Percentiles rank a stretch among this genome's conserved stretches.
Conservation (phyloP, 2,113 vertebrate species). For the Myiopsitta monachus region DNA sequence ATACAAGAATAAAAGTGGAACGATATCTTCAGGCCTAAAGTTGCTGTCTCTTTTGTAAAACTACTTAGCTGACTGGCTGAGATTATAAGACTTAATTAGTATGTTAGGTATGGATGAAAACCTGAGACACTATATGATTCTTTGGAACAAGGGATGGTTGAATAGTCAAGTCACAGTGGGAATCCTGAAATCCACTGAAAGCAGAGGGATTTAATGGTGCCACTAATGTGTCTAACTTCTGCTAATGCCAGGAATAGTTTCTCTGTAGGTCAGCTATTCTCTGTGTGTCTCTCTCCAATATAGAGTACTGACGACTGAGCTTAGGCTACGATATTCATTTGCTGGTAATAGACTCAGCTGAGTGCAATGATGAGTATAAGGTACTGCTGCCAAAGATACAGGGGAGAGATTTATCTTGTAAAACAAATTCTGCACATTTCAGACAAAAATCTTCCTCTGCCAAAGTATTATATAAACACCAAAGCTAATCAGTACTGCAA, state of each 20-base stretch:
- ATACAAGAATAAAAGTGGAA: background rate
- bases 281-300: background rate
- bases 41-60: background rate
- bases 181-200: background rate
- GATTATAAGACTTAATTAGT: background rate
- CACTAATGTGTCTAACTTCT: background rate
- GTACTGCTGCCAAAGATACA: background rate
- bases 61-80: background rate
- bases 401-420: background rate
- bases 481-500: background rate
- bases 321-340: background rate
- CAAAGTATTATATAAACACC: background rate
- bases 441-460: background rate
- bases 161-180: background rate
- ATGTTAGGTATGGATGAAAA: background rate
- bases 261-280: background rate
- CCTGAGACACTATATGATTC: background rate
- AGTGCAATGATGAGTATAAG: background rate
- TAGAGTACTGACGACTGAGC: background rate
- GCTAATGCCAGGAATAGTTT: background rate
- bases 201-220: background rate
- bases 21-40: background rate
- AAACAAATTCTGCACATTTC: background rate
- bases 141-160: background rate
- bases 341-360: background rate